A percentile compares a stretch with the other conserved stretches of the same genome.
Evolutionary conservation across 1,140 invertebrate species (phyloP).

Genomic region (Bombus soroeensis): DNA sequence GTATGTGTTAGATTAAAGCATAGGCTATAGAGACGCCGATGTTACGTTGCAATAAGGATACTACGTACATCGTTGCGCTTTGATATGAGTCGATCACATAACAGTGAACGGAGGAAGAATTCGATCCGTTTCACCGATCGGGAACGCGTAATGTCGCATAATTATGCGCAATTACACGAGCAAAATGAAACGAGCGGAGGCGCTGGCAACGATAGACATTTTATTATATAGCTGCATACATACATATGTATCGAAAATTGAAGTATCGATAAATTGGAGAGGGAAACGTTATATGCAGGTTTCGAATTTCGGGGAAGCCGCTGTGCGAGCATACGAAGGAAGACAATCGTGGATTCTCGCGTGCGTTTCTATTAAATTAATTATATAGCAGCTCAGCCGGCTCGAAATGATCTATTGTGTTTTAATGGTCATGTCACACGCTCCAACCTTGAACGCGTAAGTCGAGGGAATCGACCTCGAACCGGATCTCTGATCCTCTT

Average conservation of each 20-base stretch:
- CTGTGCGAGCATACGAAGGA: not conserved
- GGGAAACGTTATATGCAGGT: not conserved
- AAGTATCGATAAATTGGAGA: not conserved
- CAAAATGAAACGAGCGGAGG: not conserved
- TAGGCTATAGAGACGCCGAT: not conserved
- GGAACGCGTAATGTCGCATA: conserved; percentile 19
- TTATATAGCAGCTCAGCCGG: conserved; percentile 2
- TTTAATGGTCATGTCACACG: conserved; percentile 61
- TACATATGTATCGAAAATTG: not conserved
- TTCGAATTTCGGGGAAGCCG: not conserved
- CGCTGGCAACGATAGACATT: not conserved
- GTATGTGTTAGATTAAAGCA: not conserved
- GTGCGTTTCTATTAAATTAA: conserved; percentile 51
- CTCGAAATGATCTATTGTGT: conserved; percentile 65
- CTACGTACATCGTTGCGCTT: not conserved
- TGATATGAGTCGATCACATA: conserved; percentile 46
- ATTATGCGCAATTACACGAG: conserved; percentile 35
- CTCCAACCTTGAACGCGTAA: conserved; percentile 58
- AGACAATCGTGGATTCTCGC: conserved; percentile 28
- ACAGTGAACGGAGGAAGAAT: conserved; percentile 41
- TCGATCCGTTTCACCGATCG: not conserved
- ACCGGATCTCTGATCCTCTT: conserved; percentile 58
- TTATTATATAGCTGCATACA: not conserved
- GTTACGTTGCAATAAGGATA: not conserved
- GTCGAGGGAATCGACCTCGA: conserved; percentile 62